Evolutionary conservation across 2,888 invertebrate genomes (phyloP), one percentile per base, ranked within the genome.

Genomic region (Pseudococcus longispinus): DNA sequence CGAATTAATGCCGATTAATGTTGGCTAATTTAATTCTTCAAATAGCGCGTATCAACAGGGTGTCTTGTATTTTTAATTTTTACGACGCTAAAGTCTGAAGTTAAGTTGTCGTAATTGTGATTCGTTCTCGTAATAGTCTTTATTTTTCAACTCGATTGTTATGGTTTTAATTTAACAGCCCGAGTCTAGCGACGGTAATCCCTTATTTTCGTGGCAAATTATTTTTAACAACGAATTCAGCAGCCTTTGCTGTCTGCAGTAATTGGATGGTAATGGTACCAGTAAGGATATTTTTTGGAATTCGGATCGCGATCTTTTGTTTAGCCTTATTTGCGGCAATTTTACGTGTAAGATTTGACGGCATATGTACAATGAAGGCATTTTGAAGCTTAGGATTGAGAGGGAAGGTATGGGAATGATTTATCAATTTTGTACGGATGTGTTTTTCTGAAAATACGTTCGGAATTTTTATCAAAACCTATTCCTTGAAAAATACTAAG

Each of bases 1-100:
- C 77, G 77, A 80, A 80, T 42, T 74, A 80, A 80, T 80, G 77
- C 37, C 77, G 77, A 80, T 80, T 80, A 80, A 80, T 80, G 77
- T 80, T 20, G 77, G 42, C 37, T 80, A 80, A 80, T 80, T 80
- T 80, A 80, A 80, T 80, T 80, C 42, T 42, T 80, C 37, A 80
- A 80, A 80, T 37, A 80, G 77, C 77, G 77, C 77, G 37, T 80
- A 80, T 80, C 77, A 80, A 80, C 77, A 80, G 77, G 77, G 77
- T 80, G 77, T n/a, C 37, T 80, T 80, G 20, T 80, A 42, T 42
- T 80, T 80, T 80, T 80, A 80, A 80, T 80, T 80, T 80, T 80
- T 80, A 80, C 42, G 77, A 80, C 42, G 32, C 37, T n/a, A 80
- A 42, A 42, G 77, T 80, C 42, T 80, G 15, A 37, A 80, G 37